Percentiles rank a stretch among this genome's conserved stretches.
These are phyloP conservation scores for Delia radicum DNA, from an alignment of 1,140 invertebrate species.

Conservation along the genomic window DNA sequence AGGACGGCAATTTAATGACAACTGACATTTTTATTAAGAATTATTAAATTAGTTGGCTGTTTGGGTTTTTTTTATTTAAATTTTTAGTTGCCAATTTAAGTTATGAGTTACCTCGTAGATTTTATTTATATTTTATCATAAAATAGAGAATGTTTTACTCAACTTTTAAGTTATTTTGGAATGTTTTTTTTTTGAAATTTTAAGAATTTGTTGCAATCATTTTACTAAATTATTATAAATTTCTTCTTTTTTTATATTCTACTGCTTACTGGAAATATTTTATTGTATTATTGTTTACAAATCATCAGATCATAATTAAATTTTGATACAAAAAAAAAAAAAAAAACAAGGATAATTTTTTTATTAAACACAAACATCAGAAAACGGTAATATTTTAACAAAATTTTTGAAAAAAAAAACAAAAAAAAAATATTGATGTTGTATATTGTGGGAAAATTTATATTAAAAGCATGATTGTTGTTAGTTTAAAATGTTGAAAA, in stretches of 20 bases:
- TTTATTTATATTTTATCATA: too few relatives aligned
- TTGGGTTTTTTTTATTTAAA: too few relatives aligned
- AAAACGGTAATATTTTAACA: constrained; percentile 3
- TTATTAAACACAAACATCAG: background rate
- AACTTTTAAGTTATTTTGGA: too few relatives aligned
- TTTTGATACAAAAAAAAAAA: background rate
- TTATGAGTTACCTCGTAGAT: too few relatives aligned
- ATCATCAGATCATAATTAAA: constrained; percentile 12
- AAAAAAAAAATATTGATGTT: background rate
- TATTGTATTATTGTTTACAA: background rate
- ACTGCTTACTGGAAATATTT: background rate
- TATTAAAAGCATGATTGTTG: background rate
- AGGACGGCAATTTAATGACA: too few relatives aligned
- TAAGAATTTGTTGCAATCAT: too few relatives aligned
- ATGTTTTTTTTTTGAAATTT: background rate
- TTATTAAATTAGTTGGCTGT: too few relatives aligned
- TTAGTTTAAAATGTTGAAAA: background rate
- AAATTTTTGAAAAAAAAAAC: background rate
- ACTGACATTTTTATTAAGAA: too few relatives aligned
- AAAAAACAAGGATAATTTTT: constrained; percentile 4
- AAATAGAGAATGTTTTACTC: too few relatives aligned
- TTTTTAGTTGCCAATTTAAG: too few relatives aligned
- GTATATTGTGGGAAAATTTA: background rate
- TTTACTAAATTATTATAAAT: background rate
- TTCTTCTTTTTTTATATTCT: background rate